phyloP scores from a whole-genome alignment of 2,888 invertebrate species.

The Alloscopus bannaensis region DNA sequence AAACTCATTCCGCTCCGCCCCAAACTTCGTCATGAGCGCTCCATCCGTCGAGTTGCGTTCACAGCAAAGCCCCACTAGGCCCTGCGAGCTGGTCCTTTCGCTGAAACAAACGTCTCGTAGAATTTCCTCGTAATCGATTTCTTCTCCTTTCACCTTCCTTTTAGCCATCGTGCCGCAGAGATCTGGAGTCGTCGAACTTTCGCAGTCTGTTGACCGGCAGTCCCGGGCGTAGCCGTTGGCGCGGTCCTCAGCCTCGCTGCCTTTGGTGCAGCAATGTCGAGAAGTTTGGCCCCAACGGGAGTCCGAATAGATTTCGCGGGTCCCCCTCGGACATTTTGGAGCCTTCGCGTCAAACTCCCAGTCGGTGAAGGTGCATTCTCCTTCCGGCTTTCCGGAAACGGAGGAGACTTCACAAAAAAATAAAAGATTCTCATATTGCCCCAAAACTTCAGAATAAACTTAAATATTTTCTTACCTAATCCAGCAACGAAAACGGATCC shows the following conservation, averaged over 20 bases:
- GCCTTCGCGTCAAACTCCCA: neutral
- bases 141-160: neutral
- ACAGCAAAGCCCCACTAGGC: slow-evolving; percentile 7
- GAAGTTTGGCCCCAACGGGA: neutral
- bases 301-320: neutral
- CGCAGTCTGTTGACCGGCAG: neutral
- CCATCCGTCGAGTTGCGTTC: neutral
- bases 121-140: neutral
- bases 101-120: neutral
- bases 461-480: no score
- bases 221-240: neutral
- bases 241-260: neutral
- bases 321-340: neutral
- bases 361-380: neutral
- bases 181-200: neutral
- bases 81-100: neutral
- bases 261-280: neutral
- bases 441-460: no score
- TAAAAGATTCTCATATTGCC: neutral
- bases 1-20: slow-evolving; percentile 31
- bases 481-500: neutral
- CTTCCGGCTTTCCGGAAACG: neutral
- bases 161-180: neutral
- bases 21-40: neutral
- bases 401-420: neutral